Conservation (phyloP, 1,140 invertebrate genomes). For the Lucilia cuprina region DNA sequence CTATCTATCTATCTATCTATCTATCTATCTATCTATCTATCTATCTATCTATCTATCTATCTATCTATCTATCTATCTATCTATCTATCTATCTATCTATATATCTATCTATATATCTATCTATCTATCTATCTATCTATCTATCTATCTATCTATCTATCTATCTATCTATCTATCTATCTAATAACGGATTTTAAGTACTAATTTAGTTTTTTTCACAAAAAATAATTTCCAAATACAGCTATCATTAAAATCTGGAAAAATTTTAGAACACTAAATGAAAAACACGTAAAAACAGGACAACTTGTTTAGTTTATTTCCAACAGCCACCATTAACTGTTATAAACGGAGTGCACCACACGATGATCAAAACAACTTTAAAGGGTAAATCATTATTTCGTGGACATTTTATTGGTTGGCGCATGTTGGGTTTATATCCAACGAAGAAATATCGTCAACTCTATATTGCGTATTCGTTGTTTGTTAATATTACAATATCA, state of each 20-base stretch:
- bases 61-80: neutral
- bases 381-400: neutral
- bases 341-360: neutral
- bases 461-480: neutral
- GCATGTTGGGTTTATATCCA: constrained; percentile 10
- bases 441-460: neutral
- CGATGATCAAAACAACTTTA: neutral
- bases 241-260: no score
- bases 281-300: no score
- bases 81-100: neutral
- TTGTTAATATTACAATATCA: neutral
- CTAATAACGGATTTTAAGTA: no score
- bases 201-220: no score
- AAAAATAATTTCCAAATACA: no score
- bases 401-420: neutral
- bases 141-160: no score
- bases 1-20: neutral
- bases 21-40: neutral
- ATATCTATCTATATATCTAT: neutral
- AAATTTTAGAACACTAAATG: no score
- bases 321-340: no score
- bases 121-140: no score
- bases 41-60: neutral
- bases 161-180: no score
- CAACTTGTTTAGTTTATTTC: no score